Base-by-base conservation (phyloP, 92 coral and sea anemone species). In the Meandrina meandrites region DNA sequence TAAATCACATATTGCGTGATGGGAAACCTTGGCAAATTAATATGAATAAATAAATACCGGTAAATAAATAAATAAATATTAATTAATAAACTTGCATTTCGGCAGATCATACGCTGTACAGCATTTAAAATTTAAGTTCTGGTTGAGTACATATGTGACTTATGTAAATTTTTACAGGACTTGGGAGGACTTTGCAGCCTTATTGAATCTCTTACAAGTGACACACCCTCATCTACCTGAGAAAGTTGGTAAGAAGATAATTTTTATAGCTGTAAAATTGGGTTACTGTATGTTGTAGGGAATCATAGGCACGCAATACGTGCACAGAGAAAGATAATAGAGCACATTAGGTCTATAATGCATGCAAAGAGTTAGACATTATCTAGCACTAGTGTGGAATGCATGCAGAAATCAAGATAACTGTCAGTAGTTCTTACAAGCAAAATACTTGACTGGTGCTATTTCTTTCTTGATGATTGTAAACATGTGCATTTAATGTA, bases 111-210 rank as follows among this genome's bases (percentile, higher is more conserved):
- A 45, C 48, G 8, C 48, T 45, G 48, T 45, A 45, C 48, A 11
- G 0, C n/a, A 30, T 50, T 37, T 45, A 3, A 8, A 45, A 45
- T 45, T 45, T 45, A 45, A 3, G 48, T 45, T 3, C 5, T 45
- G 8, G 48, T 45, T 45, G 48, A 45, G 48, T 45, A 3, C 48
- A 50, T n/a, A n/a, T n/a, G n/a, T n/a, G n/a, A n/a, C n/a, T n/a
- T n/a, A n/a, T n/a, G n/a, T n/a, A n/a, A n/a, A n/a, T n/a, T n/a
- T 78, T 74, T 83, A 48, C 9, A 96, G 99, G 79, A 76, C 93
- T 36, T 96, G 99, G 99, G 91, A 88, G 30, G 94, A 93, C 45
- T 96, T 96, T 92, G 95, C 98, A 45, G 81, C 84, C 11, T 79
- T 96, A 60, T 80, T 96, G 56, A 96, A 96, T 74, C 92, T 85